Percentiles rank a stretch among this genome's conserved stretches.
These are phyloP conservation scores for Epinephelus cyanopodus DNA, from an alignment of 2,113 vertebrate species.

Conservation along the genomic window DNA sequence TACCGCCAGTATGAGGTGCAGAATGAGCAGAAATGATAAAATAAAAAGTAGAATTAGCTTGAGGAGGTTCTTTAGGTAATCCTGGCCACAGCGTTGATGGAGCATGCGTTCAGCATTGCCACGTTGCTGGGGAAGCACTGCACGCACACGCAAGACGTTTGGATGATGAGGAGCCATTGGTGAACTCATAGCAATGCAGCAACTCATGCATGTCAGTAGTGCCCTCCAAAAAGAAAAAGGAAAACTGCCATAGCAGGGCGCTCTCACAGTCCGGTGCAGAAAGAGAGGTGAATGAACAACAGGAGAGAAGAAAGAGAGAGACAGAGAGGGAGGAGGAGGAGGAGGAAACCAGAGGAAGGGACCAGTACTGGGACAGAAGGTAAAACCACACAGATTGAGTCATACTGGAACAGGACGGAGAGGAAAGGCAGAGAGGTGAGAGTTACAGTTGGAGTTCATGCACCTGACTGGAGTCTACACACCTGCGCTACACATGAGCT, in stretches of 20 bases:
- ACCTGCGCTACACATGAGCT: slow-evolving; percentile 85
- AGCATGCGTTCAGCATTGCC: slow-evolving; percentile 79
- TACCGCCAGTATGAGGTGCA: slow-evolving; percentile 67
- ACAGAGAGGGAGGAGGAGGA: slow-evolving; percentile 20
- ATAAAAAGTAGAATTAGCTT: slow-evolving; percentile 62
- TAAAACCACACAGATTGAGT: slow-evolving; percentile 25
- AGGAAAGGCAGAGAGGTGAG: slow-evolving; percentile 45
- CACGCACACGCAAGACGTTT: slow-evolving; percentile 66
- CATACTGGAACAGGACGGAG: slow-evolving; percentile 22
- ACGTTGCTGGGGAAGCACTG: slow-evolving; percentile 70
- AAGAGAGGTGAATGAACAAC: slow-evolving; percentile 29
- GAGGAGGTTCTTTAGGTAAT: slow-evolving; percentile 82
- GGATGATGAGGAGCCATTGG: slow-evolving; percentile 58
- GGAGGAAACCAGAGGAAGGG: slow-evolving; percentile 10
- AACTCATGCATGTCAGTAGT: slow-evolving; percentile 79
- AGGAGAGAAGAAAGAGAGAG: slow-evolving; percentile 12
- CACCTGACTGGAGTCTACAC: slow-evolving; percentile 85
- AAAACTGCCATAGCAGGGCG: slow-evolving; percentile 74
- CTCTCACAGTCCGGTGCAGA: slow-evolving; percentile 78
- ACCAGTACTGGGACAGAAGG: slow-evolving; percentile 9
- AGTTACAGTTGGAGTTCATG: slow-evolving; percentile 73
- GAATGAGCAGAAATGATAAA: slow-evolving; percentile 65
- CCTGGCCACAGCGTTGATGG: slow-evolving; percentile 73
- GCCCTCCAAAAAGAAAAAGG: slow-evolving; percentile 50
- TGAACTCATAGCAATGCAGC: slow-evolving; percentile 75